These are phyloP conservation scores for Spilogale gracilis DNA, from an alignment of 2,113 vertebrate genomes.

Conservation along the genomic window DNA sequence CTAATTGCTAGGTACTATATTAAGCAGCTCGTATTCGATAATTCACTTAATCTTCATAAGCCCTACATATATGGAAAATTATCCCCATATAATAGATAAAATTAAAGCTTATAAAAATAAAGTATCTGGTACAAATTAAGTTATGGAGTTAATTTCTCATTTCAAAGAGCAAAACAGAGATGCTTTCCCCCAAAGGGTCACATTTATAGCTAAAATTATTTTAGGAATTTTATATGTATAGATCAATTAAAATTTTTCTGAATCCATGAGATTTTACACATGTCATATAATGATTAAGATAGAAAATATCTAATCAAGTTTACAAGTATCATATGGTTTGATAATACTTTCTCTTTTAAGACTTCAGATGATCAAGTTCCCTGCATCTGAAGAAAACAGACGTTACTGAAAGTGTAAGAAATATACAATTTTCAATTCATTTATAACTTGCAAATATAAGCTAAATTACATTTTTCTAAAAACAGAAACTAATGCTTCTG, in stretches of 20 bases:
- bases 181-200: not conserved
- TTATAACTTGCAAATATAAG: constrained; percentile 38
- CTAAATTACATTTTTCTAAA: constrained; percentile 11
- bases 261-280: not conserved
- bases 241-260: not conserved
- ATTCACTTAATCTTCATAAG: not conserved
- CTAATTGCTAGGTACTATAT: not conserved
- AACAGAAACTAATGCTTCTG: constrained; percentile 3
- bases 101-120: constrained; percentile 28
- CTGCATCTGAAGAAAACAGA: not conserved
- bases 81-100: constrained; percentile 8
- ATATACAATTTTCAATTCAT: constrained; percentile 5
- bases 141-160: constrained; percentile 6
- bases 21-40: not conserved
- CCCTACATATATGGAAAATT: not conserved
- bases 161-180: constrained; percentile 32
- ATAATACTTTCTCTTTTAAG: constrained; percentile 22
- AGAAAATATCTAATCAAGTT: constrained; percentile 43
- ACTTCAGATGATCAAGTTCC: constrained; percentile 36
- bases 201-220: constrained; percentile 44
- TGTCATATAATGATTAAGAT: not conserved
- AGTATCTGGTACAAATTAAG: constrained; percentile 2
- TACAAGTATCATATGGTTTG: not conserved
- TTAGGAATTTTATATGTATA: not conserved
- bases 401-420: not conserved